A percentile compares a stretch with the other conserved stretches of the same genome.
Evolutionary conservation across 2,113 vertebrate species (phyloP).

Genomic region (Caretta caretta): DNA sequence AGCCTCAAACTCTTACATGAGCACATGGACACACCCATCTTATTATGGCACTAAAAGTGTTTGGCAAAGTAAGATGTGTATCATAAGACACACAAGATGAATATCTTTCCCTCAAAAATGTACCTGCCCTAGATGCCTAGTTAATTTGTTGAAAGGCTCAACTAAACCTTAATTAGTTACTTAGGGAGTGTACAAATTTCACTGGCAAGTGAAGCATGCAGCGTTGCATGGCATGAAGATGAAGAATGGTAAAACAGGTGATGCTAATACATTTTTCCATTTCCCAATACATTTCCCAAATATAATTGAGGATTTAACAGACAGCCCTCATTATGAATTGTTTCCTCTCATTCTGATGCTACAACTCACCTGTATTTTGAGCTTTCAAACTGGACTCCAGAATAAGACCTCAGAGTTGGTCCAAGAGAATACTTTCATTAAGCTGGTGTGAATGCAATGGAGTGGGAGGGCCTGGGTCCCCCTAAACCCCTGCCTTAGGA

Average conservation of each 20-base stretch:
- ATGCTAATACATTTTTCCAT: not conserved
- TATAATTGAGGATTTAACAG: not conserved
- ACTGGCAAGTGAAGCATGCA: not conserved
- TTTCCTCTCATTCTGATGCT: not conserved
- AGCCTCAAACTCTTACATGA: not conserved
- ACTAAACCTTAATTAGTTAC: not conserved
- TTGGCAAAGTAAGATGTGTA: fast-evolving
- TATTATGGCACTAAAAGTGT: not conserved
- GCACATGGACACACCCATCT: not conserved
- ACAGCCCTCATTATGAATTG: not conserved
- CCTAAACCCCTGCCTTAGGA: not conserved
- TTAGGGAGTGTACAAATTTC: not conserved
- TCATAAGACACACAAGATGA: not conserved
- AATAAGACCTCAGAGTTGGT: not conserved
- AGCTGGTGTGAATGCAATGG: not conserved
- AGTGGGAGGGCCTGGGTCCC: not conserved
- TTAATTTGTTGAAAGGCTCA: not conserved
- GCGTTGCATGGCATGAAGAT: not conserved
- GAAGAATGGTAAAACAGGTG: not conserved
- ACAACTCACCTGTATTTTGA: not conserved
- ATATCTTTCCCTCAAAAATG: not conserved
- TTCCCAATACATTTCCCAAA: not conserved
- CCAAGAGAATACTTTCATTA: not conserved
- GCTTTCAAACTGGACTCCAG: not conserved
- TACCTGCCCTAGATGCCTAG: not conserved